A percentile compares a stretch with the other conserved stretches of the same genome.
phyloP scores from a whole-genome alignment of 2,797 vertebrate genomes.

The Paramormyrops hopkinsi region DNA sequence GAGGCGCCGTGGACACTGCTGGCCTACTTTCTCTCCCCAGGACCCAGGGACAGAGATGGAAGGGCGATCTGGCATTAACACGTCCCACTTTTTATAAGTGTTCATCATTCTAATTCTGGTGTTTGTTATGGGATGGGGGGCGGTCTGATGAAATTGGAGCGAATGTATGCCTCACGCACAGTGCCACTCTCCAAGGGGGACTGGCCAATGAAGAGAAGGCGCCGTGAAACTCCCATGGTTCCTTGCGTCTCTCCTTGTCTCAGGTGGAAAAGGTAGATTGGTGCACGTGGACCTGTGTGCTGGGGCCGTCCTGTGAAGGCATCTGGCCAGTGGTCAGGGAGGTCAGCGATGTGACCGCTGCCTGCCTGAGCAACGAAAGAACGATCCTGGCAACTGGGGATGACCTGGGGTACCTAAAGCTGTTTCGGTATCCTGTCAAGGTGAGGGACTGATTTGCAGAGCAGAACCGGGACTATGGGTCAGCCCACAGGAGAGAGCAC shows the following conservation, averaged over 20 bases:
- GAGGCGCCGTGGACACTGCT: constrained; percentile 24
- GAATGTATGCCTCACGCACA: background rate
- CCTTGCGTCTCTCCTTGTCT: constrained; percentile 32
- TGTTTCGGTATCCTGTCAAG: constrained; percentile 91
- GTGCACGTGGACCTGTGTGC: constrained; percentile 91
- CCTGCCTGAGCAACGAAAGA: constrained; percentile 82
- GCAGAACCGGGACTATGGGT: background rate
- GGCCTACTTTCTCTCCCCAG: constrained; percentile 43
- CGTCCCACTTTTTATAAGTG: constrained; percentile 55
- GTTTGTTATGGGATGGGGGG: constrained; percentile 18
- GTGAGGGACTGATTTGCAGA: constrained; percentile 54
- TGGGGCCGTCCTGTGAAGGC: constrained; percentile 87
- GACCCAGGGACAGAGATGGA: constrained; percentile 38
- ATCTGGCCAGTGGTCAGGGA: constrained; percentile 93
- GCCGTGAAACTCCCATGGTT: background rate
- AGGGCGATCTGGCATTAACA: constrained; percentile 57
- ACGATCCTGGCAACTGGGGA: constrained; percentile 91
- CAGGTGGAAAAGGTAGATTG: constrained; percentile 95
- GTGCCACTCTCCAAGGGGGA: background rate
- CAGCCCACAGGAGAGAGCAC: background rate
- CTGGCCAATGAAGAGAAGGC: background rate
- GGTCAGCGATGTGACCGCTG: constrained; percentile 83
- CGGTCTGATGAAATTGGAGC: constrained; percentile 17
- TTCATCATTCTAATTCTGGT: constrained; percentile 52
- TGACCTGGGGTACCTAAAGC: constrained; percentile 94